phyloP scores from a whole-genome alignment of 2,888 invertebrate genomes.

The Acanthosepion pharaonis region DNA sequence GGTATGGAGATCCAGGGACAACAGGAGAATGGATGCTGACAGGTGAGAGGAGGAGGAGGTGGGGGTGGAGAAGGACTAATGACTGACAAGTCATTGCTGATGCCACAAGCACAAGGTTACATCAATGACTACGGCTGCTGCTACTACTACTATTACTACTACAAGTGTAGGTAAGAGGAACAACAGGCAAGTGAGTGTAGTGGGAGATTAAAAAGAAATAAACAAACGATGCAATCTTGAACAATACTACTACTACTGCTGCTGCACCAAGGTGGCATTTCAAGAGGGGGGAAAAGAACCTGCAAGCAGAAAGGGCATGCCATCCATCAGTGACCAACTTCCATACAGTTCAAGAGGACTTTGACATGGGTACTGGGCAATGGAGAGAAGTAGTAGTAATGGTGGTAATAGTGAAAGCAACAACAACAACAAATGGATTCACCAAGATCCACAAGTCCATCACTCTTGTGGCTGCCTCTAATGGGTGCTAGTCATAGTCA shows the following conservation, averaged over 20 bases:
- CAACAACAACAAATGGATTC: neutral
- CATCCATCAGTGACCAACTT: neutral
- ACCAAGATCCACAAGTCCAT: neutral
- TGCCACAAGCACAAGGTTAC: conserved; percentile 13
- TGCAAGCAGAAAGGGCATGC: neutral
- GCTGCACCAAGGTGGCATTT: neutral
- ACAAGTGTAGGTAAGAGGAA: too few species aligned
- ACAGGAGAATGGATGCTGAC: too few species aligned
- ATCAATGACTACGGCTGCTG: neutral
- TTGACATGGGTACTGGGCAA: neutral
- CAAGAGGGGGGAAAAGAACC: neutral
- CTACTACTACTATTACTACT: neutral
- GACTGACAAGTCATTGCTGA: conserved; percentile 4
- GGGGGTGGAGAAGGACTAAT: neutral
- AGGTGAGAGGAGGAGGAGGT: neutral
- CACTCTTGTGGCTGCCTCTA: neutral
- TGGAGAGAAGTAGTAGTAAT: neutral
- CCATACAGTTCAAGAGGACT: neutral
- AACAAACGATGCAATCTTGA: neutral
- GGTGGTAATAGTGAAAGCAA: neutral
- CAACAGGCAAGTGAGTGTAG: neutral
- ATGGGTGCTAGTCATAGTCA: neutral
- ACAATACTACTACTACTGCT: too few species aligned
- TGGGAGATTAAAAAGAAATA: too few species aligned
- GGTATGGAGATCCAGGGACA: too few species aligned